Conservation (phyloP, 2,888 invertebrate species). For the Drosophila sordidula region DNA sequence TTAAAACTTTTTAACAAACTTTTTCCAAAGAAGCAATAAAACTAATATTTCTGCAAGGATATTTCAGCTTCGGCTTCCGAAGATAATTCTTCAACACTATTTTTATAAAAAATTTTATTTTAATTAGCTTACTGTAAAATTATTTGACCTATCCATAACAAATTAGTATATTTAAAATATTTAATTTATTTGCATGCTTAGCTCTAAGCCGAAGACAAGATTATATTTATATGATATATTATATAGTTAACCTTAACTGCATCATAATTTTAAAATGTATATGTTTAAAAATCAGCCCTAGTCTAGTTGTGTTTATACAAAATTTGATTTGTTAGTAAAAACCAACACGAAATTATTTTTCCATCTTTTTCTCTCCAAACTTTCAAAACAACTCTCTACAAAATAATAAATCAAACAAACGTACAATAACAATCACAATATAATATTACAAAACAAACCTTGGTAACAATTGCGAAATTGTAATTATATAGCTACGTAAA, state of each 20-base stretch:
- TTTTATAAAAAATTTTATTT: not conserved
- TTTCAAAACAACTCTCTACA: slow-evolving; percentile 8
- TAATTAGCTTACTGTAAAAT: no score
- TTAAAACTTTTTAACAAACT: no score
- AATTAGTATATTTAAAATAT: not conserved
- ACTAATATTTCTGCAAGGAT: not conserved
- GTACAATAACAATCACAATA: slow-evolving; percentile 15
- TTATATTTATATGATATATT: not conserved
- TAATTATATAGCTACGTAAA: slow-evolving; percentile 90
- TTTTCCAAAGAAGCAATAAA: not conserved
- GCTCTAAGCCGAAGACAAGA: not conserved
- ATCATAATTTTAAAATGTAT: not conserved
- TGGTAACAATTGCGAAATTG: slow-evolving; percentile 69
- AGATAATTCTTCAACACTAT: not conserved
- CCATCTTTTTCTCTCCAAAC: slow-evolving; percentile 44
- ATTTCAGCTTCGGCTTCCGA: not conserved
- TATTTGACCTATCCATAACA: no score
- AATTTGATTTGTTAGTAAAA: slow-evolving; percentile 23
- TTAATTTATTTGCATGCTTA: slow-evolving; percentile 22
- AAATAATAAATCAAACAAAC: slow-evolving; percentile 11
- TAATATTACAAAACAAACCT: not conserved
- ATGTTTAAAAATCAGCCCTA: slow-evolving; percentile 3
- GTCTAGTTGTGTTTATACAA: slow-evolving; percentile 5
- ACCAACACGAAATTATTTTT: slow-evolving; percentile 29
- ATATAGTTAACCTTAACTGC: not conserved